A percentile compares a stretch with the other conserved stretches of the same genome.
phyloP scores from a whole-genome alignment of 2,797 vertebrate species.

The Phoebastria nigripes region DNA sequence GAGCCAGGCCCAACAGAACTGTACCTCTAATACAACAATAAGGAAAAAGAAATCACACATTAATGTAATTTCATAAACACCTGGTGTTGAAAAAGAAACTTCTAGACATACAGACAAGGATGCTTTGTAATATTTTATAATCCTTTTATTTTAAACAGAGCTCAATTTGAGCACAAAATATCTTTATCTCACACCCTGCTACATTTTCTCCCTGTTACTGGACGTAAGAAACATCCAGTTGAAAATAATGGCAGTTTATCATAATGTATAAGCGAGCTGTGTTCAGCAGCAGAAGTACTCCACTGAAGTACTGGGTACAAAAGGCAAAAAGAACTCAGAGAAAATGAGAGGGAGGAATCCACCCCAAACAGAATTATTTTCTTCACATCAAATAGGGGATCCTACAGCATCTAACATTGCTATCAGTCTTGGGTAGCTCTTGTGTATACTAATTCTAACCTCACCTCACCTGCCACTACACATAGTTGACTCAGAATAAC shows the following conservation, averaged over 20 bases:
- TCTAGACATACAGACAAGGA: neutral
- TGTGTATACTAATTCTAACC: neutral
- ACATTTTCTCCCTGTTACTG: neutral
- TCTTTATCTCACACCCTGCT: neutral
- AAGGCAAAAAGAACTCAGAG: neutral
- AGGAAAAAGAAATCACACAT: neutral
- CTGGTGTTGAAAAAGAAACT: neutral
- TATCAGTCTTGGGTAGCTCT: neutral
- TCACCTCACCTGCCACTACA: neutral
- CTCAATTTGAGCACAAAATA: neutral
- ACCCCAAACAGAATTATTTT: neutral
- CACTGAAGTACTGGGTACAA: neutral
- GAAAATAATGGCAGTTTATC: neutral
- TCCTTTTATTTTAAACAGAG: neutral
- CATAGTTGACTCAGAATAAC: neutral
- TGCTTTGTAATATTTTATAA: neutral
- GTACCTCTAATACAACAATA: constrained; percentile 39
- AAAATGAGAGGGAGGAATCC: neutral
- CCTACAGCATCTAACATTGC: neutral
- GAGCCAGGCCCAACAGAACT: constrained; percentile 55
- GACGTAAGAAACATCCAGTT: neutral
- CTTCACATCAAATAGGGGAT: neutral
- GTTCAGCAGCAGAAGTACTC: neutral
- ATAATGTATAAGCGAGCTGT: neutral
- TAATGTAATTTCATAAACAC: neutral